Evolutionary conservation across 2,888 invertebrate species (phyloP), one percentile per base, ranked within the genome.

Genomic region (Diplolepis rosae): DNA sequence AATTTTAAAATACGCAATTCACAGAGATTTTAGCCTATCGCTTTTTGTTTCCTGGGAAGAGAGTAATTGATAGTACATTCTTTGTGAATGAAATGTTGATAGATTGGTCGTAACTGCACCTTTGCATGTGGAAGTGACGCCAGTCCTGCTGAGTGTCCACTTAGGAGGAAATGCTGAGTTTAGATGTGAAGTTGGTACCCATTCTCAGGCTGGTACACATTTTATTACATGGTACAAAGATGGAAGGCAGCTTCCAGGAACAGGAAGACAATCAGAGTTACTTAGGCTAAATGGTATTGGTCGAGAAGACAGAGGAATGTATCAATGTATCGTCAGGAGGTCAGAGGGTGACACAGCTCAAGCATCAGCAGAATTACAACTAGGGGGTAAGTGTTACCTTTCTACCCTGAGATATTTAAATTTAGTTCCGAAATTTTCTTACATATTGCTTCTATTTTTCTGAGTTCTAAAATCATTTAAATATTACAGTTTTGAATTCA

Each of bases 161-260:
- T 92, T 95, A 88, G 94, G 93, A 4, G 93, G 93, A 65, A 92
- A 92, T 72, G 95, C 95, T 0, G 93, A 93, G 84, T 94, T 95
- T 88, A 91, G 92, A 79, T 89, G 88, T 80, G 85, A 88, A 68
- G 85, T 89, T 68, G 83, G 85, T 68, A 86, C 85, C 39, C 87
- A 88, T 78, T 84, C 86, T 61, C 90, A 91, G 72, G 89, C 90
- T 72, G 90, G 90, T 48, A 89, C 90, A 80, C 91, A 91, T 83
- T 91, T 91, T 79, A 90, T 92, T 68, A 91, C 91, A 51, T 92
- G 92, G 92, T 94, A 92, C 89, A 94, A 94, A 89, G 93, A 93
- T 85, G 93, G 93, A 7, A 88, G 93, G 18, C 92, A 93, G 85
- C 87, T 93, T 78, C 93, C 93, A 0, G 92, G 92, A 69, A 92